Evolutionary conservation across 2,797 vertebrate species (phyloP).

Genomic region (Pantherophis vulpinus): DNA sequence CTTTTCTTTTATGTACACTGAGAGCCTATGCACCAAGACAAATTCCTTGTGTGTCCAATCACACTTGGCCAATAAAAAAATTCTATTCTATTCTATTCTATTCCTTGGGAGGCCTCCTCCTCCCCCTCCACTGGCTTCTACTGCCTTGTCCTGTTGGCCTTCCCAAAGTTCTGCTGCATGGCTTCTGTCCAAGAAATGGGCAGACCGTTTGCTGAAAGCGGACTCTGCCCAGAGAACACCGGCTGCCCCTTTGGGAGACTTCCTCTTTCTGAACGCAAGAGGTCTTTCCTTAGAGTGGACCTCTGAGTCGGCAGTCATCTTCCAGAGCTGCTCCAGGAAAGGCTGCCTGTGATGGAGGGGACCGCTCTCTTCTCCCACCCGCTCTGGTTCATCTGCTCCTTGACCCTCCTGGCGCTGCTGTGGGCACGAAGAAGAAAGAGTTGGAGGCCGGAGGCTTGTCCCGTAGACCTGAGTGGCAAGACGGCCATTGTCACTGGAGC

Average conservation of each 20-base stretch:
- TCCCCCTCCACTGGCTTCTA: no score
- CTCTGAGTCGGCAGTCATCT: neutral
- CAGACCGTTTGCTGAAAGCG: neutral
- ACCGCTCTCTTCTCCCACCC: constrained; percentile 64
- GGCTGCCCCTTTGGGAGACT: neutral
- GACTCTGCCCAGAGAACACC: neutral
- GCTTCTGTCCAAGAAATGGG: no score
- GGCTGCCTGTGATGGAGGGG: neutral
- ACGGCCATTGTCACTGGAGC: constrained; percentile 85
- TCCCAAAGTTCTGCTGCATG: neutral
- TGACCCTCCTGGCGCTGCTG: constrained; percentile 66
- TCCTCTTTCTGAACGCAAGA: fast-evolving
- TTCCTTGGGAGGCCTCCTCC: neutral
- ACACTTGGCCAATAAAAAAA: no score
- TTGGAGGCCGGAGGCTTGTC: constrained; percentile 75
- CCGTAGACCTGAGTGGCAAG: constrained; percentile 72
- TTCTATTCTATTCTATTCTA: no score
- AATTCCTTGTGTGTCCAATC: no score
- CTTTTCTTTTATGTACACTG: no score
- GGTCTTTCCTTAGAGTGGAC: neutral
- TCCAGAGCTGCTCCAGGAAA: neutral
- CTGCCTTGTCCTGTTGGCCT: neutral
- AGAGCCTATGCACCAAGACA: no score
- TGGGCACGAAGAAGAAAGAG: constrained; percentile 40
- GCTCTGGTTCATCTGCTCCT: constrained; percentile 65